Conservation (phyloP, 2,888 invertebrate species). For the Apotomis turbidana region DNA sequence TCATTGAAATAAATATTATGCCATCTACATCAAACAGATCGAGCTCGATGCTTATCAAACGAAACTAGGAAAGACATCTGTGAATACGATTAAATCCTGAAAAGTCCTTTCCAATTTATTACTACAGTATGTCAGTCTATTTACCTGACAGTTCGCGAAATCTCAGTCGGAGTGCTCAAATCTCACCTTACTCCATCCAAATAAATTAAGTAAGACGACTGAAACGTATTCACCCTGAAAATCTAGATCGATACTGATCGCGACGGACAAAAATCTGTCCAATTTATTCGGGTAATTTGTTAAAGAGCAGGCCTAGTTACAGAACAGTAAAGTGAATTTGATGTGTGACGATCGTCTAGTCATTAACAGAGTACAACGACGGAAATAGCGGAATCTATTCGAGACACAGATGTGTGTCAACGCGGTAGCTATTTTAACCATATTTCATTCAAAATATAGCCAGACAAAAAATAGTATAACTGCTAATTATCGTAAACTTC, state of each 20-base stretch:
- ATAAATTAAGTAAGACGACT: slow-evolving; percentile 32
- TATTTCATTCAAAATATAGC: slow-evolving; percentile 39
- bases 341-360: slow-evolving; percentile 67
- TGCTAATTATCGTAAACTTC: slow-evolving; percentile 7
- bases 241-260: slow-evolving; percentile 28
- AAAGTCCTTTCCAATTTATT: slow-evolving; percentile 21
- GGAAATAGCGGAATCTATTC: slow-evolving; percentile 74
- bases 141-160: slow-evolving; percentile 21
- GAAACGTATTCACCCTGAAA: slow-evolving; percentile 32
- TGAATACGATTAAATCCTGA: background rate
- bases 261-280: slow-evolving; percentile 19
- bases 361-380: slow-evolving; percentile 71
- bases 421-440: slow-evolving; percentile 66
- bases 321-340: slow-evolving; percentile 62
- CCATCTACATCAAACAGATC: background rate
- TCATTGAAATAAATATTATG: background rate
- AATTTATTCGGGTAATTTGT: slow-evolving; percentile 22
- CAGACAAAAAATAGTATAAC: slow-evolving; percentile 22
- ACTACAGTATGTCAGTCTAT: slow-evolving; percentile 16
- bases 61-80: background rate
- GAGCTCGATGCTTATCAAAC: background rate
- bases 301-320: slow-evolving; percentile 49
- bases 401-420: slow-evolving; percentile 76
- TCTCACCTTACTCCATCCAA: slow-evolving; percentile 24
- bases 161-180: slow-evolving; percentile 28